These are phyloP conservation scores for Glaucidium brasilianum DNA, from an alignment of 2,113 vertebrate species.

Conservation along the genomic window DNA sequence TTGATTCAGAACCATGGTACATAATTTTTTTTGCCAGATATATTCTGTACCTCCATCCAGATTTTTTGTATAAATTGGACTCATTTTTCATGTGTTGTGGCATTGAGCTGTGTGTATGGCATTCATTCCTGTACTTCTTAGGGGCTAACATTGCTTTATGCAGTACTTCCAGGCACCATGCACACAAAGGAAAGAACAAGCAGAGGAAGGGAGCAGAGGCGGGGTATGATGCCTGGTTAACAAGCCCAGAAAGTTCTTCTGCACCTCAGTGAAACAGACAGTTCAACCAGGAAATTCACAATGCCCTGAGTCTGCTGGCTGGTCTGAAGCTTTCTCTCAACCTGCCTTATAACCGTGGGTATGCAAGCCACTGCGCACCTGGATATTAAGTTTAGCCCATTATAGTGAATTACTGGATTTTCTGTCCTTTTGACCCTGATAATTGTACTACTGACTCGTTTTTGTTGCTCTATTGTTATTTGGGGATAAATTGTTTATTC, in stretches of 20 bases:
- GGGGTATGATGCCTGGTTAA: not conserved
- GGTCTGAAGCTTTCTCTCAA: not conserved
- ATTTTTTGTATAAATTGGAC: not conserved
- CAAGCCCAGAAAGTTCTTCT: not conserved
- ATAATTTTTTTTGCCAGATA: not conserved
- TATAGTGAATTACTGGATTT: not conserved
- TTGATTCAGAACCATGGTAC: not conserved
- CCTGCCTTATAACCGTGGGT: rapidly evolving
- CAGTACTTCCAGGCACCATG: not conserved
- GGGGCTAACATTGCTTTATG: not conserved
- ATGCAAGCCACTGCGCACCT: not conserved
- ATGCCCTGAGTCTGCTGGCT: not conserved
- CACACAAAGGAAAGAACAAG: not conserved
- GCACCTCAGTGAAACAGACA: not conserved
- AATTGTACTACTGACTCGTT: not conserved
- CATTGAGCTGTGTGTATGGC: not conserved
- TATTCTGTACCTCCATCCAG: not conserved
- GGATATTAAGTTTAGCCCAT: not conserved
- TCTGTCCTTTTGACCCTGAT: not conserved
- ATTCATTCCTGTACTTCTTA: not conserved
- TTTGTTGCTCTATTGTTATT: not conserved
- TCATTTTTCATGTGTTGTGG: not conserved
- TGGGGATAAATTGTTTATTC: not conserved
- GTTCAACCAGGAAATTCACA: rapidly evolving
- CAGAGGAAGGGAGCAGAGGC: not conserved